Base-by-base conservation (phyloP, 2,888 invertebrate species). In the Drosophila phalerata region DNA sequence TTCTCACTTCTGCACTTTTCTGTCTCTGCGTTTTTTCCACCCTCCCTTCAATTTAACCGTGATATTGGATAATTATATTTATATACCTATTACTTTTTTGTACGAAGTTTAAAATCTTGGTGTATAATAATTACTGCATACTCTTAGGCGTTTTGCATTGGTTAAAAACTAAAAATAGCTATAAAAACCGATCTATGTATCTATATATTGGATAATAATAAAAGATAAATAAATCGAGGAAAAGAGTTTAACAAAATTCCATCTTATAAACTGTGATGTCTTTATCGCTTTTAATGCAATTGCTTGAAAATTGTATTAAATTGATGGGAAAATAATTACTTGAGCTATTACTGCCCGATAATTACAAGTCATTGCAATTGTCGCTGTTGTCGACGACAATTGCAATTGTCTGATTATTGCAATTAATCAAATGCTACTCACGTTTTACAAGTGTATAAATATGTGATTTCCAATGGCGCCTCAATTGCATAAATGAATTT, bases 381-480 rank as follows among this genome's bases (percentile, higher is more conserved):
- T 32, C 11, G 30, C 49, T 19, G 2, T 17, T 13, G 34, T 11
- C 34, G 34, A 34, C 13, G 34, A 13, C 34, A 38, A 38, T 15
- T 38, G 15, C 38, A 38, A 9, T 15, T 38, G 4, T 38, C 9
- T 6, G 3, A 15, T 15, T 32, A 37, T 48, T 37, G 22, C 60
- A 28, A n/a, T 61, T 47, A 68, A 66, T 42, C 49, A 56, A 60
- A 79, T 80, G 69, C 82, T 17, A 60, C 65, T 77, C 82, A 82
- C 86, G 84, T 82, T 83, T 73, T 47, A 19, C 65, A 85, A 80
- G 82, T 56, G 77, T 83, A 83, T 85, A 65, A 82, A 75, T 75
- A 30, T 53, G n/a, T 74, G 82, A 75, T 73, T 81, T 71, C 28
- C 65, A 28, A 45, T 45, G 45, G 45, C 77, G 69, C 61, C 83